Percentiles rank a stretch among this genome's conserved stretches.
phyloP scores from a whole-genome alignment of 2,888 invertebrate species.

The Drosophila flavopinicola region DNA sequence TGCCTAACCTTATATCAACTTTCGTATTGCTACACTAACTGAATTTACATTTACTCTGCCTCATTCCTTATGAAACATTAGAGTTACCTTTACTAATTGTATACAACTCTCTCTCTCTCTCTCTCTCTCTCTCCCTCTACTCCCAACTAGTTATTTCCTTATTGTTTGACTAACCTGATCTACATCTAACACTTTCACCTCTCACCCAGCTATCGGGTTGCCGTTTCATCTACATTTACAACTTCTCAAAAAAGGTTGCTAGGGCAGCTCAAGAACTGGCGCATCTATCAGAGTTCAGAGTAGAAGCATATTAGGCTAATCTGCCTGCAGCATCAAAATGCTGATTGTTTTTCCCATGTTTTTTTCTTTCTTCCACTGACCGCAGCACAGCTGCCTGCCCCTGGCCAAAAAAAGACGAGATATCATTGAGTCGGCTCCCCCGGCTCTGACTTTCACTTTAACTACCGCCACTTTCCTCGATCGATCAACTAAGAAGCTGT shows the following conservation, averaged over 20 bases:
- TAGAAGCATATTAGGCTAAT: slow-evolving; percentile 22
- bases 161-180: slow-evolving; percentile 45
- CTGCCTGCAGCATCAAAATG: slow-evolving; percentile 35
- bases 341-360: slow-evolving; percentile 53
- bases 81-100: slow-evolving; percentile 2
- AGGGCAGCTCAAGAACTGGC: slow-evolving; percentile 17
- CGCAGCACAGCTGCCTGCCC: slow-evolving; percentile 39
- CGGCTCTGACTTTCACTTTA: slow-evolving; percentile 54
- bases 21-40: not conserved
- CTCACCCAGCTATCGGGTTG: slow-evolving; percentile 38
- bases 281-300: slow-evolving; percentile 20
- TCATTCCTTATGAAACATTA: no score
- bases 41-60: not conserved
- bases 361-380: slow-evolving; percentile 35
- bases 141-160: slow-evolving; percentile 11
- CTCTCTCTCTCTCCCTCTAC: not conserved
- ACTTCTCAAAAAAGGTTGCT: slow-evolving; percentile 32
- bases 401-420: slow-evolving; percentile 1
- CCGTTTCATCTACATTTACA: slow-evolving; percentile 1
- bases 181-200: slow-evolving; percentile 54
- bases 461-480: slow-evolving; percentile 25
- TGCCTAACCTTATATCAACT: not conserved
- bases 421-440: not conserved
- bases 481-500: slow-evolving; percentile 53
- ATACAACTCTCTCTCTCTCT: not conserved